Percentiles rank a stretch among this genome's conserved stretches.
Conservation (phyloP, 2,113 vertebrate species). For the Nestor notabilis region DNA sequence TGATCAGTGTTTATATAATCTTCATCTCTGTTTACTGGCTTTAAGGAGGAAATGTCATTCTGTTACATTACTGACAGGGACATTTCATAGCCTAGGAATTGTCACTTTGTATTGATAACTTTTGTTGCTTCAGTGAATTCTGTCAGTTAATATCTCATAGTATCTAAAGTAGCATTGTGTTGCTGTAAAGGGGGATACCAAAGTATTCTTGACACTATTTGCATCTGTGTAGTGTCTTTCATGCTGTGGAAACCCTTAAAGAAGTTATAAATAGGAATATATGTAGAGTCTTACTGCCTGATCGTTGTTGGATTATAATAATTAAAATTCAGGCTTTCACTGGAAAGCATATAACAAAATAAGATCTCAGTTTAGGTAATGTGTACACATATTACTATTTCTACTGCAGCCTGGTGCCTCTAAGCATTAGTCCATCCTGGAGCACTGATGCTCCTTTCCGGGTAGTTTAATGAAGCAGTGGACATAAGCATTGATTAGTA, state of each 20-base stretch:
- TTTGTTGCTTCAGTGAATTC: neutral
- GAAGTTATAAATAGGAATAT: neutral
- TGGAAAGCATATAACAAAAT: neutral
- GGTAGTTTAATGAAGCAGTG: neutral
- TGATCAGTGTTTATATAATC: neutral
- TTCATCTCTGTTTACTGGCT: neutral
- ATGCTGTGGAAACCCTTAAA: neutral
- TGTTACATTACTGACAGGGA: neutral
- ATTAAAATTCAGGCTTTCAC: neutral
- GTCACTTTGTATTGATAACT: neutral
- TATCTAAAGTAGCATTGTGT: neutral
- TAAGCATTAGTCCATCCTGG: neutral
- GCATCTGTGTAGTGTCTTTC: neutral
- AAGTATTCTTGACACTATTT: neutral
- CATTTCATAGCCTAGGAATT: neutral
- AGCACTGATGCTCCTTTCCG: fast-evolving
- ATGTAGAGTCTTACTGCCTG: neutral
- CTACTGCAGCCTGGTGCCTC: neutral
- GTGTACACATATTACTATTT: neutral
- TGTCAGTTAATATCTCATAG: neutral
- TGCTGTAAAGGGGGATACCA: neutral
- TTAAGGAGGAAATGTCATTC: neutral
- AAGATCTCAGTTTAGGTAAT: neutral
- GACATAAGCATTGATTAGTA: neutral
- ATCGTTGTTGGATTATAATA: neutral